Conservation (phyloP, 2,113 vertebrate genomes). For the Amphiprion percula region DNA sequence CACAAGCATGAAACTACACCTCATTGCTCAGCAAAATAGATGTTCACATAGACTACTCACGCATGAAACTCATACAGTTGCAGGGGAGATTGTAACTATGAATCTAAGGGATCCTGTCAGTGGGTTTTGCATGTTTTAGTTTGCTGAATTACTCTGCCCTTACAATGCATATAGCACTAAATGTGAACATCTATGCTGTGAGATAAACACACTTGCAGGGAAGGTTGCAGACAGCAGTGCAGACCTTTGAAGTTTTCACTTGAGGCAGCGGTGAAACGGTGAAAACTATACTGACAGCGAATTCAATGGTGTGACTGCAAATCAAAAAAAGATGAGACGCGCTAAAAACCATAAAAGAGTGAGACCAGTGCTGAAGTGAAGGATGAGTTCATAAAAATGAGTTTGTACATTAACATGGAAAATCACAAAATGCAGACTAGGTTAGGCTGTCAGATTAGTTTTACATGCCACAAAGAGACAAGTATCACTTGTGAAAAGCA, state of each 20-base stretch:
- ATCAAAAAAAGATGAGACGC: not conserved
- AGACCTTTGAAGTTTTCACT: not conserved
- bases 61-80: not conserved
- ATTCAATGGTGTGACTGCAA: not conserved
- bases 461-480: no score
- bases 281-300: not conserved
- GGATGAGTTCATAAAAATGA: not conserved
- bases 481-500: no score
- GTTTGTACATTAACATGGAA: no score
- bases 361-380: not conserved
- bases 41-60: not conserved
- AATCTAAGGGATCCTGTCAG: not conserved
- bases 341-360: not conserved
- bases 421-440: no score
- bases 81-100: constrained; percentile 3
- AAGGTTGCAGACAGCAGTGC: not conserved
- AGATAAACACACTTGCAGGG: not conserved
- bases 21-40: constrained; percentile 14
- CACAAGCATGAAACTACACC: not conserved
- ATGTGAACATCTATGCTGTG: not conserved
- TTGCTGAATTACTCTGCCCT: not conserved
- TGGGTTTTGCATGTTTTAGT: not conserved
- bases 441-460: no score
- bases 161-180: no score
- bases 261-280: not conserved